A percentile compares a stretch with the other conserved stretches of the same genome.
These are phyloP conservation scores for Acanthacorydalis orientalis DNA, from an alignment of 2,888 invertebrate genomes.

Conservation along the genomic window DNA sequence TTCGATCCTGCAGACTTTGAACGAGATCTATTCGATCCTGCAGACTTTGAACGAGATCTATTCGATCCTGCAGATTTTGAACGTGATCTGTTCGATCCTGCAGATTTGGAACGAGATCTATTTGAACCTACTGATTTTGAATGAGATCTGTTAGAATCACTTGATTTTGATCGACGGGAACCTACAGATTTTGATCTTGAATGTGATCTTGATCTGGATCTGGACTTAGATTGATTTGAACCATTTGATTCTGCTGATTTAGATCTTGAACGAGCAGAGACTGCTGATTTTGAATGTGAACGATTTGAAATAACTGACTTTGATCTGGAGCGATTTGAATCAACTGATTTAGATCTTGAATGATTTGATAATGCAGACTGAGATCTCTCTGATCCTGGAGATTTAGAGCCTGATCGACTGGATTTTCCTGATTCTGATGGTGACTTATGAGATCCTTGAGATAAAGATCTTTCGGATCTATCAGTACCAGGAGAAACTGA, in stretches of 20 bases:
- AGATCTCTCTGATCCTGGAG: constrained; percentile 31
- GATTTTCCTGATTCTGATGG: constrained; percentile 16
- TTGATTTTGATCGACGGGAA: constrained; percentile 11
- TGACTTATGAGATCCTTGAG: not conserved
- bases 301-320: constrained; percentile 14
- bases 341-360: constrained; percentile 15
- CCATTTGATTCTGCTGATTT: constrained; percentile 10
- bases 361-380: constrained; percentile 16
- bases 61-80: constrained; percentile 13
- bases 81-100: constrained; percentile 11
- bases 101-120: constrained; percentile 14
- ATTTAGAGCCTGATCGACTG: constrained; percentile 27
- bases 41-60: constrained; percentile 15
- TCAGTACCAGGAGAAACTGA: not conserved
- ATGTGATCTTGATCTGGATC: constrained; percentile 16
- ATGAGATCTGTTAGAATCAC: constrained; percentile 9
- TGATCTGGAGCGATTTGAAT: constrained; percentile 13
- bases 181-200: constrained; percentile 17
- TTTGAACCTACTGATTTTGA: constrained; percentile 16
- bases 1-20: constrained; percentile 10
- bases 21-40: constrained; percentile 18
- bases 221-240: constrained; percentile 13
- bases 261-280: constrained; percentile 13
- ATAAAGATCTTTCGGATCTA: not conserved
- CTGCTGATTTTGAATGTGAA: constrained; percentile 13